Percentiles rank a stretch among this genome's conserved stretches.
phyloP scores from a whole-genome alignment of 2,797 vertebrate species.

The Cossypha polioptera region DNA sequence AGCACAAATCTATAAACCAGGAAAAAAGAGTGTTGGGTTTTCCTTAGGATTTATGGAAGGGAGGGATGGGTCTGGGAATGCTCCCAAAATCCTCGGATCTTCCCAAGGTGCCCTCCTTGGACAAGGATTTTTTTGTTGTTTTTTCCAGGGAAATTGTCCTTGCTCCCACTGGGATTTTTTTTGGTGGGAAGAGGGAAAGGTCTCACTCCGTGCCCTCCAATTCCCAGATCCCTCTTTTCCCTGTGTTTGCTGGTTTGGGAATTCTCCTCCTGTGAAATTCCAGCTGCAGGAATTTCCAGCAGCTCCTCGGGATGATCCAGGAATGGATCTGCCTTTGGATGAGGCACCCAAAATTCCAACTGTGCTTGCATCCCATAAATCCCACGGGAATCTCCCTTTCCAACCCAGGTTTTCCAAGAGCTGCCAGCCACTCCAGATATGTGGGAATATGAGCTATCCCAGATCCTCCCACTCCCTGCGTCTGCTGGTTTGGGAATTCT shows the following conservation, averaged over 20 bases:
- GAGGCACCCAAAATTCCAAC: neutral
- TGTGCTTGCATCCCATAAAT: rapidly evolving
- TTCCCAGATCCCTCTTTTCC: rapidly evolving
- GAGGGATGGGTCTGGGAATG: neutral
- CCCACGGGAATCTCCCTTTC: rapidly evolving
- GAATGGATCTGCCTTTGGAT: neutral
- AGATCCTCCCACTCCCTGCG: neutral
- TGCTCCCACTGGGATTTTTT: neutral
- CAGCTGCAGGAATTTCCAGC: neutral
- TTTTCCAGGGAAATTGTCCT: neutral
- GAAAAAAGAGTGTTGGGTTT: neutral
- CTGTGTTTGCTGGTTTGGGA: rapidly evolving
- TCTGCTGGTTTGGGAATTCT: neutral
- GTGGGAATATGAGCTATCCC: neutral
- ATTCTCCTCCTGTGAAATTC: neutral
- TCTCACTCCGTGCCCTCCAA: rapidly evolving
- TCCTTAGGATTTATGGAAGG: neutral
- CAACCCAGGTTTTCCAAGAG: neutral
- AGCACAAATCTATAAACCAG: neutral
- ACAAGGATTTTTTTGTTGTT: neutral
- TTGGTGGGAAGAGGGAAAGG: neutral
- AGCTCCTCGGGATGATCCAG: neutral
- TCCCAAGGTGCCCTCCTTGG: rapidly evolving
- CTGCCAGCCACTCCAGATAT: neutral
- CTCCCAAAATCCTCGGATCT: neutral